Conservation (phyloP, 64 coral and sea anemone species). For the Hydrozoanthus tunicans region DNA sequence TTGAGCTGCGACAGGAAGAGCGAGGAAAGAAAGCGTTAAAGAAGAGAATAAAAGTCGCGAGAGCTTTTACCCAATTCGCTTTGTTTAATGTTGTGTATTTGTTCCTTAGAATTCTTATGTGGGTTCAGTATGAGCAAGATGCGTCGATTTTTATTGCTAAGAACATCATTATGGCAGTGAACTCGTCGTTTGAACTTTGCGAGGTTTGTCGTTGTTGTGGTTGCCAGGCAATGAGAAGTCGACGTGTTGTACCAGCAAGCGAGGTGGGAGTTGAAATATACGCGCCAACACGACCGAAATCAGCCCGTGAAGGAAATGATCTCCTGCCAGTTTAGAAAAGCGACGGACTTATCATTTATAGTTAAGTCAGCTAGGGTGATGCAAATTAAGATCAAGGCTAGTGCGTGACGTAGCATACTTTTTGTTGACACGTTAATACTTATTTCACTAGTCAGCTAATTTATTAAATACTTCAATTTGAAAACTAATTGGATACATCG, state of each 20-base stretch:
- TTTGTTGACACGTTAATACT: too few relatives aligned
- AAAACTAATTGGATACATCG: too few relatives aligned
- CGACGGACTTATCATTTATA: background rate
- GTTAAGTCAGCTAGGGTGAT: too few relatives aligned
- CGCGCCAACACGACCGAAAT: conserved; percentile 11
- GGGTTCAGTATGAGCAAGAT: conserved; percentile 27
- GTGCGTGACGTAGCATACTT: too few relatives aligned
- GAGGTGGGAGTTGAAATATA: conserved; percentile 47
- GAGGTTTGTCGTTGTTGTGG: conserved; percentile 43
- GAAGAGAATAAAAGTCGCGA: conserved; percentile 43
- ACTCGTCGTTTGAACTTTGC: conserved; percentile 50
- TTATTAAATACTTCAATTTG: too few relatives aligned
- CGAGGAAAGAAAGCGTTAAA: conserved; percentile 35
- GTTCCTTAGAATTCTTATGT: conserved; percentile 23
- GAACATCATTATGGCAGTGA: conserved; percentile 52
- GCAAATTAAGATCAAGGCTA: too few relatives aligned
- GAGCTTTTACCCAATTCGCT: conserved; percentile 35
- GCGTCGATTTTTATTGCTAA: conserved; percentile 55
- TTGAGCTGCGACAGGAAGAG: conserved; percentile 50
- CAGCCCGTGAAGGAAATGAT: background rate
- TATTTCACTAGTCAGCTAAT: too few relatives aligned
- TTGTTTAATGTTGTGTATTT: conserved; percentile 47
- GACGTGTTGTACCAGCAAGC: conserved; percentile 31
- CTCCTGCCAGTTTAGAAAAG: background rate
- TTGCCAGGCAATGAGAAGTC: conserved; percentile 31